These are phyloP conservation scores for Liparis tanakae DNA, from an alignment of 2,797 vertebrate species.

Conservation along the genomic window DNA sequence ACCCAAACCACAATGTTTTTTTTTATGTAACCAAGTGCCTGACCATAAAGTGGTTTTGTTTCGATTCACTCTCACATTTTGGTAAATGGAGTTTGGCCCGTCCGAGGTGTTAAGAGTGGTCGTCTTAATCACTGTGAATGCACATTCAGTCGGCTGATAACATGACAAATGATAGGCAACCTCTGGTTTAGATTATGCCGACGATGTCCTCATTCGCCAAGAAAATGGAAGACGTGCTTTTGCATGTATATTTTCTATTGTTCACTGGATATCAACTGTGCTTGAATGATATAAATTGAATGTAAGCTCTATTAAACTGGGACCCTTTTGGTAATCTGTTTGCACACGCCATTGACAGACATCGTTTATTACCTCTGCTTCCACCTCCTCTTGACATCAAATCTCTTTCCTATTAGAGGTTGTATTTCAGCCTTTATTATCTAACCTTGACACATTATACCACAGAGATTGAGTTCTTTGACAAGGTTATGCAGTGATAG, in stretches of 20 bases:
- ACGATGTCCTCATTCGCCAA: background rate
- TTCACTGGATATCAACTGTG: background rate
- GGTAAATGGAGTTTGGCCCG: background rate
- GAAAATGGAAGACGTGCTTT: background rate
- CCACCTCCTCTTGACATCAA: constrained; percentile 13
- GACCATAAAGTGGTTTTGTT: background rate
- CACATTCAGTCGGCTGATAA: background rate
- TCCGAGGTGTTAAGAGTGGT: background rate
- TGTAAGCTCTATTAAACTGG: background rate
- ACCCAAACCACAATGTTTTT: too few relatives aligned
- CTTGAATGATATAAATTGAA: background rate
- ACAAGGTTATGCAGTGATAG: constrained; percentile 28
- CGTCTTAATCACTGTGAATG: background rate
- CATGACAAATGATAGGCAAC: background rate
- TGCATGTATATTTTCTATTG: background rate
- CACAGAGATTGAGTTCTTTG: constrained; percentile 1
- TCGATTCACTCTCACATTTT: background rate
- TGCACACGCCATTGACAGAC: background rate
- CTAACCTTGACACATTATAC: constrained; percentile 37
- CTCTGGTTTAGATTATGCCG: background rate
- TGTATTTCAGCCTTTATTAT: constrained; percentile 42
- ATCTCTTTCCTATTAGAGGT: constrained; percentile 21
- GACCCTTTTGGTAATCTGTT: background rate
- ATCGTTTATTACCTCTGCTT: constrained; percentile 15
- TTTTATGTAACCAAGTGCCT: too few relatives aligned